Evolutionary conservation across 1,140 invertebrate species (phyloP), one percentile per base, ranked within the genome.

Genomic region (Drosophila willistoni): DNA sequence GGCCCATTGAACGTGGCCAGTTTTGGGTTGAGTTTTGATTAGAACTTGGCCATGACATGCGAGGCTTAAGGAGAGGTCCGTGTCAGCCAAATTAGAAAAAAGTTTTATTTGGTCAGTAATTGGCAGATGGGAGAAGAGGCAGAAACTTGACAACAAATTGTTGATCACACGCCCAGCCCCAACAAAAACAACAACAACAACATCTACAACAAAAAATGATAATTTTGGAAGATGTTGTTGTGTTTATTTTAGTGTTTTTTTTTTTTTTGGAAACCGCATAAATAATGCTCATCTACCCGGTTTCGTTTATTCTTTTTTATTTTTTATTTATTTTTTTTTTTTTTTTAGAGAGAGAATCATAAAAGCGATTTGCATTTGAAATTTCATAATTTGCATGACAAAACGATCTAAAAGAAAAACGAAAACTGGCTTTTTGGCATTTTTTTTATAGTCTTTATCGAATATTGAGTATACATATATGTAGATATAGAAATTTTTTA

Each of bases 31-130:
- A 55, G 14, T 61, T 71, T 75, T 75, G 68, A 75, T 76, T 63
- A 78, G 76, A 78, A 76, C 76, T 57, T 72, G 64, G 64, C 62
- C 73, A 71, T 71, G 73, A 76, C 76, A 79, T 79, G 76, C 76
- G 68, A 79, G 76, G 14, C 54, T 36, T 14, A 41, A 29, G 41
- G 33, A 71, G 62, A 41, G 51, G 19, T 66, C 64, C 71, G 73
- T 71, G 76, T 75, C 64, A 76, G 76, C 44, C 68, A 75, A 79
- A 79, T 79, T 79, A 75, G 76, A 75, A 73, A 79, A 76, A 68
- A 68, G 55, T 79, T 79, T 79, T 64, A 68, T 72, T 79, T 75
- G 76, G 47, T 59, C 64, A 79, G 76, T 79, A 79, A 79, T 79
- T 79, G 76, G 76, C 76, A 71, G 56, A 51, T 55, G 47, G 51